These are phyloP conservation scores for Gambusia holbrooki DNA, from an alignment of 2,113 vertebrate genomes.

Conservation along the genomic window DNA sequence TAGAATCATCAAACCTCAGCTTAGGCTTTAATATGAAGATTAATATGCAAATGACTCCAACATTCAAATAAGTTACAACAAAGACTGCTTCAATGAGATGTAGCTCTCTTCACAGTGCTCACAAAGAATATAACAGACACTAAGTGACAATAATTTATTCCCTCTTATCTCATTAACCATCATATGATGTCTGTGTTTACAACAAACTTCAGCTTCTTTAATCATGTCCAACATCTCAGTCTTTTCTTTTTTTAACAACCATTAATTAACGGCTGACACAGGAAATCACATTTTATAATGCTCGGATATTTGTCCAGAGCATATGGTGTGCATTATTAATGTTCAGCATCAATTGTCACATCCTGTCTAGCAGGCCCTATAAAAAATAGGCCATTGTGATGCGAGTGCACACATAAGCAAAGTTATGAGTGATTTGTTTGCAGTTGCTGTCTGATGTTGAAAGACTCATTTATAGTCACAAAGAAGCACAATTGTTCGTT, in stretches of 20 bases:
- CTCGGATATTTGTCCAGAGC: slow-evolving; percentile 67
- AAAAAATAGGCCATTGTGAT: slow-evolving; percentile 59
- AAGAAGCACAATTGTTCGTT: neutral
- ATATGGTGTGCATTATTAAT: slow-evolving; percentile 77
- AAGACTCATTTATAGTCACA: slow-evolving; percentile 15
- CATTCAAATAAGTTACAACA: slow-evolving; percentile 58
- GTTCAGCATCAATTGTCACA: slow-evolving; percentile 71
- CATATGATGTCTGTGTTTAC: slow-evolving; percentile 55
- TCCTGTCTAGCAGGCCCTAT: slow-evolving; percentile 44
- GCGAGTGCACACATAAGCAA: slow-evolving; percentile 35
- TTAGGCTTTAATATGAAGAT: slow-evolving; percentile 23
- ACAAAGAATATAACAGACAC: slow-evolving; percentile 61
- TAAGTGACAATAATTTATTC: slow-evolving; percentile 65
- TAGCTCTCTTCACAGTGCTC: slow-evolving; percentile 24
- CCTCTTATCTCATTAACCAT: slow-evolving; percentile 58
- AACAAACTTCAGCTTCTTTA: slow-evolving; percentile 65
- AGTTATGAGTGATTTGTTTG: slow-evolving; percentile 60
- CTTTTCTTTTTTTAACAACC: slow-evolving; percentile 75
- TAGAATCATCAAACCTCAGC: slow-evolving; percentile 3
- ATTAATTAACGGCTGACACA: slow-evolving; percentile 74
- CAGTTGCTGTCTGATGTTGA: slow-evolving; percentile 19
- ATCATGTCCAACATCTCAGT: slow-evolving; percentile 68
- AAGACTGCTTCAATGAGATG: slow-evolving; percentile 56
- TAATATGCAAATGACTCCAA: slow-evolving; percentile 52
- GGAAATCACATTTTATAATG: slow-evolving; percentile 76